Evolutionary conservation across 2,113 vertebrate species (phyloP).

Genomic region (Pyxicephalus adspersus): DNA sequence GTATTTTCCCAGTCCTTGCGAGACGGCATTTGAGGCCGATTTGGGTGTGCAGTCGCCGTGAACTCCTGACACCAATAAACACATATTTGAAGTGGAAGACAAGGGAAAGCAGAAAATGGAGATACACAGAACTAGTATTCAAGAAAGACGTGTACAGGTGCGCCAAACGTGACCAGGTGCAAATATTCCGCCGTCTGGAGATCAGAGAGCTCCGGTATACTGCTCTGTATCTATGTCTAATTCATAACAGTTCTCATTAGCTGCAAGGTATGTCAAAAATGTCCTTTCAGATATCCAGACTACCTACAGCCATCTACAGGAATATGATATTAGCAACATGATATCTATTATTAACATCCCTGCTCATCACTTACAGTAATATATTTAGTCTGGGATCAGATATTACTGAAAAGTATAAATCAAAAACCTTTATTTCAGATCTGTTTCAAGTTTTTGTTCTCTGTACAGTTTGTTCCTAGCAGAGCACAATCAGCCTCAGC

Average conservation of each 20-base stretch:
- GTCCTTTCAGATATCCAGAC: slow-evolving; percentile 4
- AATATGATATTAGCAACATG: neutral
- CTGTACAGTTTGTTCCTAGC: too few relatives aligned
- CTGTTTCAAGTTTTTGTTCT: too few relatives aligned
- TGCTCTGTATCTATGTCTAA: slow-evolving; percentile 42
- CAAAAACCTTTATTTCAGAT: too few relatives aligned
- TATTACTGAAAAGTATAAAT: too few relatives aligned
- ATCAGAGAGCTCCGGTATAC: slow-evolving; percentile 47
- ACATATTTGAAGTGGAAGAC: slow-evolving; percentile 15
- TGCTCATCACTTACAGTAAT: neutral
- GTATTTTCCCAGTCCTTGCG: too few relatives aligned
- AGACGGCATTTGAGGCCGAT: too few relatives aligned
- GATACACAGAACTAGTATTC: slow-evolving; percentile 44
- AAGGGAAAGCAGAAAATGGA: slow-evolving; percentile 13
- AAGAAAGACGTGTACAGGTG: slow-evolving; percentile 42
- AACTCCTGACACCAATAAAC: slow-evolving; percentile 23
- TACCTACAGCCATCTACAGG: neutral
- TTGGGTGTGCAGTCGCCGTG: neutral
- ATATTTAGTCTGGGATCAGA: too few relatives aligned
- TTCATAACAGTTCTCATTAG: slow-evolving; percentile 52
- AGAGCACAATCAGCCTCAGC: too few relatives aligned
- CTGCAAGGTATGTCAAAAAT: slow-evolving; percentile 49
- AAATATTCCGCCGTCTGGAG: slow-evolving; percentile 46
- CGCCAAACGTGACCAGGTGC: slow-evolving; percentile 42
- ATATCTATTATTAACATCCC: neutral